Base-by-base conservation (phyloP, 2,888 invertebrate genomes). In the Chironomus riparius region DNA sequence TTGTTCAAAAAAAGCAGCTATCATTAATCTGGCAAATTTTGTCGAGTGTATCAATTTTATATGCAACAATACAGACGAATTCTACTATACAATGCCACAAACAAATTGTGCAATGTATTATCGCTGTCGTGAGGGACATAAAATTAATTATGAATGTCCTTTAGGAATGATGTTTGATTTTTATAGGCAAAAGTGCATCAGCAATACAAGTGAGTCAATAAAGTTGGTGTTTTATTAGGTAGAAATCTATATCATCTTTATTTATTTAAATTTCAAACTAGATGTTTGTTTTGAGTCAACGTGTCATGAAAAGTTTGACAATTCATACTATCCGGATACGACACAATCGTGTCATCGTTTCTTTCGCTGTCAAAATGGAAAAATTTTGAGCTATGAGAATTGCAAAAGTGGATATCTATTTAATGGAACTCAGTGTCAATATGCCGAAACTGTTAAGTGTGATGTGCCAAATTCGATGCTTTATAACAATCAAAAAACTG, bases 281-380 rank as follows among this genome's bases (percentile, higher is more conserved):
- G 87, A 87, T 70, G 85, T 86, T 24, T 88, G 88, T 82, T 87
- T 87, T 81, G 88, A 88, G 79, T 87, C 88, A 13, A 83, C 87
- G 61, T 89, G 88, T 80, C 85, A 86, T 6, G 88, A 88, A 1
- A 83, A 87, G 61, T 84, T 86, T 1, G 87, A 88, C 81, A 88
- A 88, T 0, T 81, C 84, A 62, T 87, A 38, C 38, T 38, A 88
- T 80, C 85, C 87, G 24, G 88, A 89, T 80, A 84, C 87, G 4
- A 87, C 87, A 2, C 87, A 88, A 79, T 85, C 86, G 74, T 88
- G 88, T 79, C 85, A 85, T 0, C 85, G 88, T 13, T 83, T 83
- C 28, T 83, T 87, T 77, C 81, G 81, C 18, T 88, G 88, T 79
- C 82, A 83, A 77, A 86, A 86, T 18, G 86, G 86, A 4, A 84